Conservation (phyloP, 2,113 vertebrate genomes). For the Corynorhinus townsendii region DNA sequence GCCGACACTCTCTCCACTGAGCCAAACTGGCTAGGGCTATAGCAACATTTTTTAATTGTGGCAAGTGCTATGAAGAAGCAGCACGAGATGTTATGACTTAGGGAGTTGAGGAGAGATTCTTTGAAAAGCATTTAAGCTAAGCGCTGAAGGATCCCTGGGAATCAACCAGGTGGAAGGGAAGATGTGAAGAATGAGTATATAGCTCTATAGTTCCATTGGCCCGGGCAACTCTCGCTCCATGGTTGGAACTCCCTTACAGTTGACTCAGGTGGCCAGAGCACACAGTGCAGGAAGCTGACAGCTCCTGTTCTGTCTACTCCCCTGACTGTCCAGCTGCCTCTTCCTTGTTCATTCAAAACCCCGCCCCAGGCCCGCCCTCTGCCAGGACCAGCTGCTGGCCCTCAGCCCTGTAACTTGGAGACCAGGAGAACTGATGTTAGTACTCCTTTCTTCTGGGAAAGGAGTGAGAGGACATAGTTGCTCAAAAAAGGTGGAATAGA, state of each 20-base stretch:
- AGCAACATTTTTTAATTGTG: background rate
- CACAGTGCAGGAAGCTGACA: background rate
- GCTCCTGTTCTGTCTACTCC: background rate
- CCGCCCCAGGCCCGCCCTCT: slow-evolving; percentile 34
- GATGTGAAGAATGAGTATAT: background rate
- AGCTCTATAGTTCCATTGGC: background rate
- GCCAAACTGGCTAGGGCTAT: no score
- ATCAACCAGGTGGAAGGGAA: background rate
- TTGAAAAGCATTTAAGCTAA: background rate
- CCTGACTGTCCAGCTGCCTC: background rate
- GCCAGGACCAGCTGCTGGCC: slow-evolving; percentile 64
- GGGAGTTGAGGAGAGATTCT: background rate
- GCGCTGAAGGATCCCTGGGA: background rate
- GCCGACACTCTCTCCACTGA: no score
- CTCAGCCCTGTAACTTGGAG: slow-evolving; percentile 43
- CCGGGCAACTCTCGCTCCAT: background rate
- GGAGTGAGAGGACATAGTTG: background rate
- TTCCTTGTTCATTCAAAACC: background rate
- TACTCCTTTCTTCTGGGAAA: slow-evolving; percentile 34
- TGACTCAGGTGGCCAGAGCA: background rate
- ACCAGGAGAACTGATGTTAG: background rate
- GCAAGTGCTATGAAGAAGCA: background rate
- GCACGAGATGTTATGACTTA: background rate
- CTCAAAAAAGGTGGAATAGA: background rate
- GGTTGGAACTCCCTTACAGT: background rate